These are phyloP conservation scores for Tolmerus cingulatus DNA, from an alignment of 2,888 invertebrate species.

Conservation along the genomic window DNA sequence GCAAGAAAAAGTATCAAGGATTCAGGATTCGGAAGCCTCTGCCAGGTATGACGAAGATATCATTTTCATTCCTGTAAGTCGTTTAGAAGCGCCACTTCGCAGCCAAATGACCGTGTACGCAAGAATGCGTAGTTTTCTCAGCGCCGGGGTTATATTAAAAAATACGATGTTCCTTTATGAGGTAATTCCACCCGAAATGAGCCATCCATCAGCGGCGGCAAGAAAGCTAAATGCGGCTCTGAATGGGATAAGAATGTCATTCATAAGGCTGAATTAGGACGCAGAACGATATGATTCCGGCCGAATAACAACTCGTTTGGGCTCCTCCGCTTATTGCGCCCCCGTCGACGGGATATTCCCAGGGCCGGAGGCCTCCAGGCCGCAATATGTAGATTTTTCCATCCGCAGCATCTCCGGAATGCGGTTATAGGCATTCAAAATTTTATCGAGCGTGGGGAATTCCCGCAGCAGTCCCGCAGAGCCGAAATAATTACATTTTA, in stretches of 20 bases:
- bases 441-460: slow-evolving; percentile 8
- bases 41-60: neutral
- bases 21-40: neutral
- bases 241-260: neutral
- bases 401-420: neutral
- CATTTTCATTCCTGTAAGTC: neutral
- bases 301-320: neutral
- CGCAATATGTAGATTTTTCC: slow-evolving; percentile 9
- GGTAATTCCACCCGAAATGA: neutral
- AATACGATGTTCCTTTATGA: neutral
- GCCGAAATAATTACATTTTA: slow-evolving; percentile 6
- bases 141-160: neutral
- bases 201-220: neutral
- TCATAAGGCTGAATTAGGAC: neutral
- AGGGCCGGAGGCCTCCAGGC: neutral
- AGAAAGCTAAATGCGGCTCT: neutral
- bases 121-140: neutral
- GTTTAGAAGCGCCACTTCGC: neutral
- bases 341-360: neutral
- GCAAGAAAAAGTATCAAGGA: neutral
- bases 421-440: slow-evolving; percentile 8
- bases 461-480: neutral
- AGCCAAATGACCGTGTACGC: neutral
- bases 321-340: neutral
- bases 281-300: neutral